phyloP scores from a whole-genome alignment of 2,888 invertebrate genomes.

The Hypsopygia costalis region DNA sequence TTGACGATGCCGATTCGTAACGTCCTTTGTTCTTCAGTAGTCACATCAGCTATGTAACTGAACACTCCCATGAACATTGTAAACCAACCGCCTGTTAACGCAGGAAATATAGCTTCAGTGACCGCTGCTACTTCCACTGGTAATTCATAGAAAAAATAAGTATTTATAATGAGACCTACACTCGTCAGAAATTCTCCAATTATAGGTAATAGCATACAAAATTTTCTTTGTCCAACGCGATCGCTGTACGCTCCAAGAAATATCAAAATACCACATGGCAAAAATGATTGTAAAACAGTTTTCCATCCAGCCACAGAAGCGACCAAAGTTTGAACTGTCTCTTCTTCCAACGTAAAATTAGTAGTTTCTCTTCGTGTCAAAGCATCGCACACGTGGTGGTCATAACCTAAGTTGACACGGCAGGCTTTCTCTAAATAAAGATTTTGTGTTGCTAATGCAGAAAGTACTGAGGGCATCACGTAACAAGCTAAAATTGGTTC shows the following conservation, averaged over 20 bases:
- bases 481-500: conserved; percentile 89
- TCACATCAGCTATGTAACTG: conserved; percentile 93
- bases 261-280: conserved; percentile 89
- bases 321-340: conserved; percentile 86
- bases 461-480: conserved; percentile 83
- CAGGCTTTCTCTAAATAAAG: conserved; percentile 93
- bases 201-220: conserved; percentile 91
- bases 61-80: conserved; percentile 95
- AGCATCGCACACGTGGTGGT: conserved; percentile 87
- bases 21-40: conserved; percentile 90
- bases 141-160: conserved; percentile 88
- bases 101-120: conserved; percentile 90
- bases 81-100: conserved; percentile 92
- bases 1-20: conserved; percentile 93
- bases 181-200: conserved; percentile 90
- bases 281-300: conserved; percentile 89
- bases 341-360: conserved; percentile 79
- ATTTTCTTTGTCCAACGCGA: conserved; percentile 84
- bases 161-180: conserved; percentile 88
- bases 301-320: conserved; percentile 93
- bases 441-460: conserved; percentile 90
- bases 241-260: conserved; percentile 91
- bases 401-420: conserved; percentile 88
- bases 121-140: conserved; percentile 91
- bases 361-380: conserved; percentile 86